A percentile compares a stretch with the other conserved stretches of the same genome.
Evolutionary conservation across 2,113 vertebrate species (phyloP).

Genomic region (Heterotis niloticus): DNA sequence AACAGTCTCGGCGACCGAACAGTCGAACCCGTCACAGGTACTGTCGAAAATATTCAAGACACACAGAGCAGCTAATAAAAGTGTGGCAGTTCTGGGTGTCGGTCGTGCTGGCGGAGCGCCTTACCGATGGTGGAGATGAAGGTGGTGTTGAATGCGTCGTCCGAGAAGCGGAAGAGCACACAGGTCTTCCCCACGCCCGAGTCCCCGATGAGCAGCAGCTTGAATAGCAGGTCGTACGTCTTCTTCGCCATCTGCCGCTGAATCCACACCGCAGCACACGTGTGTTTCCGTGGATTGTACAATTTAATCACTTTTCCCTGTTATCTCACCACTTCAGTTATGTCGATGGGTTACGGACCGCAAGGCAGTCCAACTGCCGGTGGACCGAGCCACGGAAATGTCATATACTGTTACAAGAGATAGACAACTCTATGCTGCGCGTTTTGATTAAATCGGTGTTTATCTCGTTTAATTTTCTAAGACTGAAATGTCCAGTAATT

Average conservation of each 20-base stretch:
- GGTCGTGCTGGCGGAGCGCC: neutral
- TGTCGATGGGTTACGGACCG: too few relatives aligned
- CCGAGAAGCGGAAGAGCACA: constrained; percentile 95
- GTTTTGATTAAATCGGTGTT: neutral
- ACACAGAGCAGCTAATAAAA: too few relatives aligned
- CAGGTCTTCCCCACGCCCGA: constrained; percentile 97
- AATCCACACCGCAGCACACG: constrained; percentile 1
- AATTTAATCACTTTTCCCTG: neutral
- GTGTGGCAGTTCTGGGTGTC: too few relatives aligned
- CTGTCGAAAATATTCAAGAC: too few relatives aligned
- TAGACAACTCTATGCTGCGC: neutral
- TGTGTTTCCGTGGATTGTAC: neutral
- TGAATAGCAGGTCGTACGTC: constrained; percentile 98
- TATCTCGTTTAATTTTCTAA: constrained; percentile 19
- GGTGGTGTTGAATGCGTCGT: constrained; percentile 98
- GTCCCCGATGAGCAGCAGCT: constrained; percentile 96
- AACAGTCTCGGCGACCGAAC: too few relatives aligned
- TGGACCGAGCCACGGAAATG: neutral
- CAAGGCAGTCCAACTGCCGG: neutral
- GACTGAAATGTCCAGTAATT: constrained; percentile 31
- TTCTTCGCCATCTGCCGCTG: constrained; percentile 88
- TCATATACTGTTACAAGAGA: neutral
- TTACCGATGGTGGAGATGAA: constrained; percentile 98
- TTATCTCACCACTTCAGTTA: too few relatives aligned
- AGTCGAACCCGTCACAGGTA: too few relatives aligned